Percentiles rank a stretch among this genome's conserved stretches.
phyloP scores from a whole-genome alignment of 2,888 invertebrate species.

The Caprella mutica region DNA sequence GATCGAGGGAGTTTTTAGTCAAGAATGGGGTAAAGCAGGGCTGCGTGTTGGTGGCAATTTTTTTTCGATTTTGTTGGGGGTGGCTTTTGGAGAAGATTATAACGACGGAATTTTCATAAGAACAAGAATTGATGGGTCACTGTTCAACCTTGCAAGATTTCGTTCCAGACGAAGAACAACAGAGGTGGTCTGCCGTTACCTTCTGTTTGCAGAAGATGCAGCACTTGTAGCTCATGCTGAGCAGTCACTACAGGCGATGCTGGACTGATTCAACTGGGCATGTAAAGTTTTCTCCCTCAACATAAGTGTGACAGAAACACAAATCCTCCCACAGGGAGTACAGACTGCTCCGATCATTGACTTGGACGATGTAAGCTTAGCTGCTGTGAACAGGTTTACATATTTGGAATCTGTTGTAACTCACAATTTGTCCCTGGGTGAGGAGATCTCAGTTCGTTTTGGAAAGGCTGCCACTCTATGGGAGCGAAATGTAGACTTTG shows the following conservation, averaged over 20 bases:
- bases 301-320: conserved; percentile 12
- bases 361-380: not conserved
- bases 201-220: too few relatives aligned
- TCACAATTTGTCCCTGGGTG: too few relatives aligned
- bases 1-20: not conserved
- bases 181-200: too few relatives aligned
- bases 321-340: not conserved
- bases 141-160: too few relatives aligned
- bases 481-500: too few relatives aligned
- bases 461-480: too few relatives aligned
- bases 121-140: too few relatives aligned
- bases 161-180: too few relatives aligned
- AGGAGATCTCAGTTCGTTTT: too few relatives aligned
- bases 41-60: conserved; percentile 12
- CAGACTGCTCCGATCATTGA: not conserved
- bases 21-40: conserved; percentile 8
- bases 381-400: not conserved
- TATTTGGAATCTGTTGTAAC: conserved; percentile 8
- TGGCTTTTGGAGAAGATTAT: conserved; percentile 5
- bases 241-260: not conserved
- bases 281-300: conserved; percentile 8
- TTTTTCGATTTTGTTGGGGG: conserved; percentile 3
- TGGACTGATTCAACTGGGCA: conserved; percentile 7
- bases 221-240: not conserved
- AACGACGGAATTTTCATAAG: too few relatives aligned